These are phyloP conservation scores for Cygnus olor DNA, from an alignment of 2,797 vertebrate species.

Conservation along the genomic window DNA sequence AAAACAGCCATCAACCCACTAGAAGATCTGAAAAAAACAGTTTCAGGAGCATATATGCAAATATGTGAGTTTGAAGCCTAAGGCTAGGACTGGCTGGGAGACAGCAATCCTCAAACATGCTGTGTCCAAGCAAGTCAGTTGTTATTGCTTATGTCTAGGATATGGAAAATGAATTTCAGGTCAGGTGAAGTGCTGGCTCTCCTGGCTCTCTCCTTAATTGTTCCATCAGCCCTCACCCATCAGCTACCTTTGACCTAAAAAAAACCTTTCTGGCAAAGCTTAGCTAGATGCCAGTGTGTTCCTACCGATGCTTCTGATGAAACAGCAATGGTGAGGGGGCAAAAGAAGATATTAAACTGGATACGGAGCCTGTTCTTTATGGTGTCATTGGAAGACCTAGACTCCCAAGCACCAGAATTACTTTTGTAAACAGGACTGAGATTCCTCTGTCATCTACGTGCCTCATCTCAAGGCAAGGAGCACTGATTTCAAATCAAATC, in stretches of 20 bases:
- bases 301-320: neutral
- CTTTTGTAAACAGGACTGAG: neutral
- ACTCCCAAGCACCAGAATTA: neutral
- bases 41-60: neutral
- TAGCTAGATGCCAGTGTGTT: neutral
- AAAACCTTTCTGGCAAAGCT: neutral
- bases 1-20: neutral
- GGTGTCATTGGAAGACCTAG: neutral
- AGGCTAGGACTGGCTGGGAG: neutral
- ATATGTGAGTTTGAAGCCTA: neutral
- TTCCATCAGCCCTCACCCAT: neutral
- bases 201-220: neutral
- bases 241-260: neutral
- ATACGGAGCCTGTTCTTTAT: neutral
- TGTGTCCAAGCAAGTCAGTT: neutral
- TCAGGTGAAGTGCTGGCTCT: neutral
- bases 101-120: neutral
- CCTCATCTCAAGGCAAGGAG: neutral
- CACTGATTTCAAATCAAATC: neutral
- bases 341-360: neutral
- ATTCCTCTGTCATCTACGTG: neutral
- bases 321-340: neutral
- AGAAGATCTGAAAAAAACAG: conserved; percentile 1
- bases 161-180: neutral
- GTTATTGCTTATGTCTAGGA: neutral